Conservation (phyloP, 2,888 invertebrate genomes). For the Sminthurides aquaticus region DNA sequence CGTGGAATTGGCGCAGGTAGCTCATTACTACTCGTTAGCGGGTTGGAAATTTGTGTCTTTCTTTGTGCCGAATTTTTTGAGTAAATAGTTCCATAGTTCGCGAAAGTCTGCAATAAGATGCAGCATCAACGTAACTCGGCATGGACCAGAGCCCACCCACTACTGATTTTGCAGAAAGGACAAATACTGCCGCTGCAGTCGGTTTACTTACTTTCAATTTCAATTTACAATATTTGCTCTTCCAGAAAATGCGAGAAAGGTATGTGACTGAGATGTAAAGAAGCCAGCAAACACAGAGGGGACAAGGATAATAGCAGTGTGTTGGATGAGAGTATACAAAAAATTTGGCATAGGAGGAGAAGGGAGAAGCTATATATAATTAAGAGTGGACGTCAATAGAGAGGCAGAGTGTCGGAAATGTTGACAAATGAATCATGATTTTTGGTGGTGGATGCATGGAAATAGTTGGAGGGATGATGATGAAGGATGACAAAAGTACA, state of each 20-base stretch:
- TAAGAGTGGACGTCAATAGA: not conserved
- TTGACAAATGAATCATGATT: not conserved
- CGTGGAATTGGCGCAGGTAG: not conserved
- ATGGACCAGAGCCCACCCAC: not conserved
- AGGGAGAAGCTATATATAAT: not conserved
- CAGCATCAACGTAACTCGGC: not conserved
- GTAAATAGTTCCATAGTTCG: no score
- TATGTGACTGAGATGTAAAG: no score
- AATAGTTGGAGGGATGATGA: not conserved
- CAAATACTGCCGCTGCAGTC: not conserved
- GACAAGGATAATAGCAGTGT: no score
- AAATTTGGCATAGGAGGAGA: not conserved
- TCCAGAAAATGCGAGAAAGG: no score
- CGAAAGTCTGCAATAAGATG: not conserved
- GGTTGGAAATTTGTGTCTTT: not conserved
- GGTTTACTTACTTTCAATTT: not conserved
- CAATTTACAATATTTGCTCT: no score
- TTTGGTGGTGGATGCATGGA: not conserved
- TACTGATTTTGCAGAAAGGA: not conserved
- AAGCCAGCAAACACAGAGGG: no score
- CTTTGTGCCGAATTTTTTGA: not conserved
- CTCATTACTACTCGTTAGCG: not conserved
- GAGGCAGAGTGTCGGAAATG: not conserved
- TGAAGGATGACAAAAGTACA: not conserved
- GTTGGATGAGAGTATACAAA: no score